These are phyloP conservation scores for Ceratotherium simum DNA, from an alignment of 2,113 vertebrate species.

Conservation along the genomic window DNA sequence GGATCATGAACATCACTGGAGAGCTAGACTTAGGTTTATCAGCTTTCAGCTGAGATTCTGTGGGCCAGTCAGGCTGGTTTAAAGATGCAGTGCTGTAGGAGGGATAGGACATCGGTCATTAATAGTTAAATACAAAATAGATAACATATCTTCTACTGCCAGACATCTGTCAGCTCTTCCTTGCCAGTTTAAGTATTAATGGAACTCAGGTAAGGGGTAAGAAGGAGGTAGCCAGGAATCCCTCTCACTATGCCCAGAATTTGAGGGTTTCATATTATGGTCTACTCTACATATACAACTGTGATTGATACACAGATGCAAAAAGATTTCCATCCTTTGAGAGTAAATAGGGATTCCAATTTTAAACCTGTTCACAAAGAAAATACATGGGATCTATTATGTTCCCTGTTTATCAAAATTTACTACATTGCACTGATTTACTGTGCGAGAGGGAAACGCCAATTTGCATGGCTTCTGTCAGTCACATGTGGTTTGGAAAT, in stretches of 20 bases:
- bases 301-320: neutral
- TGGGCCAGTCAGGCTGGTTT: neutral
- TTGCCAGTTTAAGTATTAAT: constrained; percentile 41
- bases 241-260: constrained; percentile 55
- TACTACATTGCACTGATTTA: constrained; percentile 61
- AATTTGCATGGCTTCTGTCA: constrained; percentile 84
- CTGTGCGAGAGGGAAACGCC: constrained; percentile 74
- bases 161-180: constrained; percentile 40
- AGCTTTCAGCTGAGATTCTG: neutral
- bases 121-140: constrained; percentile 51
- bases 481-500: constrained; percentile 82
- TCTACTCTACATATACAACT: neutral
- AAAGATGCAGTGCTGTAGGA: neutral
- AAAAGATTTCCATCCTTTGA: constrained; percentile 36
- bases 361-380: constrained; percentile 44
- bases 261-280: constrained; percentile 63
- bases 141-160: neutral
- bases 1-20: neutral
- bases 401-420: constrained; percentile 47
- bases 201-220: constrained; percentile 57
- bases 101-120: neutral
- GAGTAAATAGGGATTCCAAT: neutral
- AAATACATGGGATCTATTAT: neutral
- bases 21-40: neutral
- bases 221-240: constrained; percentile 48